Base-by-base conservation (phyloP, 2,797 vertebrate genomes). In the Darevskia nairensis region DNA sequence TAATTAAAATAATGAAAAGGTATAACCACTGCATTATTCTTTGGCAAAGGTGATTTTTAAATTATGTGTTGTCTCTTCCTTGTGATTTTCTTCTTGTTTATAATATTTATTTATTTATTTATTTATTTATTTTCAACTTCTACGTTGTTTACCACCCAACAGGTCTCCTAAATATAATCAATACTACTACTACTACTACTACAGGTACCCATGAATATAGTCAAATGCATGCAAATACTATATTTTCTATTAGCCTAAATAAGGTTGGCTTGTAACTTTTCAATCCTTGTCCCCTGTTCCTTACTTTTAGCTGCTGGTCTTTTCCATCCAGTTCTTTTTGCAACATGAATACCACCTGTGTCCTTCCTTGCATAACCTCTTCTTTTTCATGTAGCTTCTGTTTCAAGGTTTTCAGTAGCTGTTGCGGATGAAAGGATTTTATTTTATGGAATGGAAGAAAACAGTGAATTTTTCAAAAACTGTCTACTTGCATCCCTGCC, bases 301-400 rank as follows among this genome's bases (percentile, higher is more conserved):
- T 96, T 93, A 98, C 98, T 94, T 97, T 96, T 69, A 98, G 78
- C 78, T 98, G 96, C 76, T 97, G 96, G 80, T 99, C 98, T 85
- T 98, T 97, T 86, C 94, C 95, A 41, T 98, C 98, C 94, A 99
- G 93, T 89, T 99, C 98, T 32, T 97, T 97, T 91, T 99, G 98
- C 61, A 99, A 96, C 79, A 99, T 97, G 41, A 98, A 97, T 4
- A 99, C 98, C 86, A 99, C 98, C 94, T 98, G 98, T 0, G 97
- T 97, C 91, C 97, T 98, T 83, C 98, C 98, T 80, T 97, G 94
- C 89, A 99, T 96, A 55, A 99, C 98, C 93, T 98, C 98, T 91
- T 99, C 98, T 90, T 98, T 98, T 94, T 98, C 98, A 27, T 98
- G 98, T 2, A 99, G 97, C 92, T 99, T 98, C 96, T 98, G 98